Conservation (phyloP, 2,888 invertebrate species). For the Melipona bicolor region DNA sequence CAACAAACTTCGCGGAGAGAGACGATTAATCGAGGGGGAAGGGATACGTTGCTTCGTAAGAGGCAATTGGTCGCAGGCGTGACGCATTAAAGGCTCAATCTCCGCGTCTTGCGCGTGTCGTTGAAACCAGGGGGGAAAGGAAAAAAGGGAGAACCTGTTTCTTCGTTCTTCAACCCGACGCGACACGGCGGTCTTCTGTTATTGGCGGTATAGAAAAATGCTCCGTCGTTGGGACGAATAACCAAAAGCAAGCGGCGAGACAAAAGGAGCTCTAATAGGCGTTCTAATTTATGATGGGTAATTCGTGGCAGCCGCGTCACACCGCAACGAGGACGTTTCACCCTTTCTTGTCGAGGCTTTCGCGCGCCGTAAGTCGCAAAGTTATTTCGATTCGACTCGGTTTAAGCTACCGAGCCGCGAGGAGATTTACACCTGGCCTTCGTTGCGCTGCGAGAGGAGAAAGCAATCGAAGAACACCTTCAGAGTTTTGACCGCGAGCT, state of each 20-base stretch:
- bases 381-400: slow-evolving; percentile 57
- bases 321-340: slow-evolving; percentile 2
- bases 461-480: too few relatives aligned
- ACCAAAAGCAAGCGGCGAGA: slow-evolving; percentile 31
- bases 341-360: slow-evolving; percentile 7
- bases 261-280: background rate
- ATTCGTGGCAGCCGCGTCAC: slow-evolving; percentile 56
- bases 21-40: slow-evolving; percentile 47
- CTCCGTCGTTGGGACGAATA: slow-evolving; percentile 41
- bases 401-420: too few relatives aligned
- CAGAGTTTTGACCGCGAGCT: too few relatives aligned
- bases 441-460: background rate
- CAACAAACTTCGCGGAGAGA: background rate
- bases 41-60: slow-evolving; percentile 71
- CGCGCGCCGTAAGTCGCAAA: slow-evolving; percentile 52
- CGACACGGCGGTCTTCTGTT: too few relatives aligned
- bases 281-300: slow-evolving; percentile 52
- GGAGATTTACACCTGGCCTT: background rate
- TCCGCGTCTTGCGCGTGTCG: slow-evolving; percentile 33
- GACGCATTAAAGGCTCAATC: slow-evolving; percentile 72
- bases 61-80: slow-evolving; percentile 77
- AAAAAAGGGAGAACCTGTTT: background rate
- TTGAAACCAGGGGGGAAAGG: slow-evolving; percentile 22
- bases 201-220: slow-evolving; percentile 12
- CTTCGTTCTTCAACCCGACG: slow-evolving; percentile 24